A percentile compares a stretch with the other conserved stretches of the same genome.
phyloP scores from a whole-genome alignment of 2,888 invertebrate species.

The Fragum sueziense region DNA sequence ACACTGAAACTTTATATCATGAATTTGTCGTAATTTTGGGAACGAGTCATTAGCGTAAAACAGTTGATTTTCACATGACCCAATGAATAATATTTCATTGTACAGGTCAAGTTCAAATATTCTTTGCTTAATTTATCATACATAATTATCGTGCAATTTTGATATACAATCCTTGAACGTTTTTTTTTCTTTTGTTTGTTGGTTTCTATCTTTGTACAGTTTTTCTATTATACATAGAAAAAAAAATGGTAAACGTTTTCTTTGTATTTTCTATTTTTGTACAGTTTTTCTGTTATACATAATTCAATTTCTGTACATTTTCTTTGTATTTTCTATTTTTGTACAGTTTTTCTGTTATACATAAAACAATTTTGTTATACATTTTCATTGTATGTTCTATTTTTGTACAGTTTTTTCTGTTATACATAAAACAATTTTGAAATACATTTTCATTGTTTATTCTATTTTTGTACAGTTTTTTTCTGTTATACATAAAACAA shows the following conservation, averaged over 20 bases:
- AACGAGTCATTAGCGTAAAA: too few species aligned
- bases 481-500: neutral
- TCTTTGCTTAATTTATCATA: too few species aligned
- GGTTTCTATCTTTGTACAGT: slow-evolving; percentile 2
- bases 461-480: slow-evolving; percentile 6
- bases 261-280: too few species aligned
- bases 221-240: slow-evolving; percentile 17
- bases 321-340: neutral
- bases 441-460: neutral
- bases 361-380: neutral
- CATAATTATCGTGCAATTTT: neutral
- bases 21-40: too few species aligned
- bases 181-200: neutral
- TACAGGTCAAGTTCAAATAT: too few species aligned
- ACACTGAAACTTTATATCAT: too few species aligned
- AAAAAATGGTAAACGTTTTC: too few species aligned
- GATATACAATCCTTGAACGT: neutral
- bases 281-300: slow-evolving; percentile 11
- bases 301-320: slow-evolving; percentile 7
- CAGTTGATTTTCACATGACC: too few species aligned
- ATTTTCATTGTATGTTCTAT: neutral
- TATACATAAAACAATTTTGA: neutral
- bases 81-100: too few species aligned
- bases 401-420: neutral
- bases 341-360: slow-evolving; percentile 18